Conservation (phyloP, 64 coral and sea anemone species). For the Montipora efflorescens region DNA sequence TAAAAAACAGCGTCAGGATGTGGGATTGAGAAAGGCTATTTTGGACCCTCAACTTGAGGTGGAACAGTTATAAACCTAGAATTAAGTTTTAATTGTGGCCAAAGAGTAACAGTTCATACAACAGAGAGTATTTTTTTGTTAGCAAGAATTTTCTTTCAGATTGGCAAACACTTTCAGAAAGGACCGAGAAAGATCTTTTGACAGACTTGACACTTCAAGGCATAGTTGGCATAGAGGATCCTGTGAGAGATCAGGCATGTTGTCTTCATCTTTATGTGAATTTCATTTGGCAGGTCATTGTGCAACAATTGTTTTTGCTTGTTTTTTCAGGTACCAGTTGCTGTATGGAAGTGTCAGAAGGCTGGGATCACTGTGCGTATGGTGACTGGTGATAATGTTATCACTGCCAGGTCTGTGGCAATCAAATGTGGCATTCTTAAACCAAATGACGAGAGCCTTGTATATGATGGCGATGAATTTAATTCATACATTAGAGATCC, state of each 20-base stretch:
- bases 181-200: conserved; percentile 64
- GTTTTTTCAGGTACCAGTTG: conserved; percentile 70
- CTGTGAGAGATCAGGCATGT: conserved; percentile 91
- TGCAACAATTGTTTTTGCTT: not conserved
- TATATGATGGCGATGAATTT: conserved; percentile 84
- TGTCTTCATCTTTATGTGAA: not conserved
- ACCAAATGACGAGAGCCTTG: conserved; percentile 71
- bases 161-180: conserved; percentile 16
- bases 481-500: conserved; percentile 88
- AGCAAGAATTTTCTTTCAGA: not conserved
- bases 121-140: no score
- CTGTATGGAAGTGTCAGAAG: conserved; percentile 74
- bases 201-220: conserved; percentile 68
- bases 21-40: no score
- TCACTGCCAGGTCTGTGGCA: conserved; percentile 85
- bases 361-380: conserved; percentile 95
- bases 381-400: conserved; percentile 87
- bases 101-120: no score
- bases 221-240: conserved; percentile 90
- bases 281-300: not conserved
- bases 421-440: conserved; percentile 83
- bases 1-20: no score
- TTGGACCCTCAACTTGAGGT: no score
- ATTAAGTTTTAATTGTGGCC: no score
- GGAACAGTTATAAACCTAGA: no score